Evolutionary conservation across 2,888 invertebrate species (phyloP).

Genomic region (Strigamia transsilvanica): DNA sequence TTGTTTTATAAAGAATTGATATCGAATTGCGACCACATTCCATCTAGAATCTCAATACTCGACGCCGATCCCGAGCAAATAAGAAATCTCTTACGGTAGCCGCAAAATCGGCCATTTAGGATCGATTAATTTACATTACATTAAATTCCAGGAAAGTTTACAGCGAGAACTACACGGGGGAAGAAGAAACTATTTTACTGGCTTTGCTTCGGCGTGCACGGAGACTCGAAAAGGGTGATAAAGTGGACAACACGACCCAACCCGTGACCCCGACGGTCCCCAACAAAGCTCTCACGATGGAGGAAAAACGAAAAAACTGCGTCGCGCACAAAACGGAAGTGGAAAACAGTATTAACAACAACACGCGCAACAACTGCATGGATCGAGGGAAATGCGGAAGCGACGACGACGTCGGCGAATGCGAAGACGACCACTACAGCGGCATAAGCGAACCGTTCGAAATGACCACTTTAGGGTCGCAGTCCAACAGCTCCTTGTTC

Average conservation of each 20-base stretch:
- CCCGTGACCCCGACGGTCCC: not conserved
- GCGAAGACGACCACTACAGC: not conserved
- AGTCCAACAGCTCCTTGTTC: not conserved
- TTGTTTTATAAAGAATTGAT: slow-evolving; percentile 3
- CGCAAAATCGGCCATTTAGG: not conserved
- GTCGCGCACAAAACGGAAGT: not conserved
- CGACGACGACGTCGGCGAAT: not conserved
- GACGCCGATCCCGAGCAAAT: not conserved
- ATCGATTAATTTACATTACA: not conserved
- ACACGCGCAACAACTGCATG: not conserved
- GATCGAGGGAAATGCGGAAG: not conserved
- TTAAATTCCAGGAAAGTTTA: slow-evolving; percentile 18
- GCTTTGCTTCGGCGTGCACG: not conserved
- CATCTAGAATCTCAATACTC: not conserved
- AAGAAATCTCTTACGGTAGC: slow-evolving; percentile 22
- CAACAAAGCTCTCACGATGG: not conserved
- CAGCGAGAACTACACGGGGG: slow-evolving; percentile 1
- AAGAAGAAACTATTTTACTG: slow-evolving; percentile 31
- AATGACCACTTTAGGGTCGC: not conserved
- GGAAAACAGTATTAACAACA: not conserved
- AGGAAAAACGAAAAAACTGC: not conserved
- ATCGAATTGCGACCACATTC: not conserved
- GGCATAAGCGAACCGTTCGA: not conserved
- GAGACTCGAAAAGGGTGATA: not conserved
- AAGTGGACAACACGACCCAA: not conserved